Evolutionary conservation across 2,797 vertebrate species (phyloP), one percentile per base, ranked within the genome.

Genomic region (Peromyscus attwateri): DNA sequence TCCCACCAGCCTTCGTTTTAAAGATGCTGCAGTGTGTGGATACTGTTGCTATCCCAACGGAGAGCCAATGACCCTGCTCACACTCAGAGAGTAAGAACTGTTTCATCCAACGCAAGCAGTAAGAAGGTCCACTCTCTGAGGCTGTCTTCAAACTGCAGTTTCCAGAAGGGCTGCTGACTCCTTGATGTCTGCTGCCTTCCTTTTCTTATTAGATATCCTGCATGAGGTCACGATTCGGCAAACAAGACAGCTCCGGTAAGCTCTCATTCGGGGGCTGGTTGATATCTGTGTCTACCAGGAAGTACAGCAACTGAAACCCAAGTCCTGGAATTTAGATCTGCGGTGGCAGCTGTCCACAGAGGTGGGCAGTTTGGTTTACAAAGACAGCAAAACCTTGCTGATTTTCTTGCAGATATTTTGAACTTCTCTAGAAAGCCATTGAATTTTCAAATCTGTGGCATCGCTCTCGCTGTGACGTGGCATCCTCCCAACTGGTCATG

Each of bases 281-380:
- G 77, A 29, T 79, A 91, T 93, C 75, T 92, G 68, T 60, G 76
- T 84, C 73, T 96, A 92, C 71, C 92, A 95, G 93, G 84, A 97
- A 96, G 80, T 82, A 57, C 82, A 64, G 89, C 82, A 31, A 34
- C 29, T 95, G 88, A 82, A 94, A 94, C 62, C 16, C 94, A 73
- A 93, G 66, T 92, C 81, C 83, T 85, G 76, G 80, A 93, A 90
- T 68, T 88, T 46, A 91, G 85, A 87, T 68, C 49, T 83, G 43
- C 16, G 92, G 87, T 27, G 66, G 89, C n/a, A 84, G 6, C 77
- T 75, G 76, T 79, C 71, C 6, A 0, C 10, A 96, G 62, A 82
- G 25, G 31, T 1, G 85, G 40, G 52, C 66, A 91, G 91, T 27
- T 60, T 29, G 52, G 16, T 25, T 73, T 73, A 31, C 17, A n/a